A percentile compares a stretch with the other conserved stretches of the same genome.
Conservation (phyloP, 2,888 invertebrate species). For the Idaea biselata region DNA sequence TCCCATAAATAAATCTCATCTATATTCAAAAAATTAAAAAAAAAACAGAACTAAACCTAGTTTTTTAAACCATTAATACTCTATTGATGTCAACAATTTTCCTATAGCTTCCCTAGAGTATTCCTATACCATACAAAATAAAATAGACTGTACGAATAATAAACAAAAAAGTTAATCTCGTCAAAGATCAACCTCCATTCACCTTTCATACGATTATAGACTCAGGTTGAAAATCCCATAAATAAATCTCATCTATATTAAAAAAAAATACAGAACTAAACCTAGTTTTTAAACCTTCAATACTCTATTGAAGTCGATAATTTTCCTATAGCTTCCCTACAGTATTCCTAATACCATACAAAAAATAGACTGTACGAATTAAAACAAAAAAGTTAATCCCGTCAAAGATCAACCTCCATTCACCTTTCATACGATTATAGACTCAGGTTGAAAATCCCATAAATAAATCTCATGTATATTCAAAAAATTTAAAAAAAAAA, state of each 20-base stretch:
- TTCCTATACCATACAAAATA: not conserved
- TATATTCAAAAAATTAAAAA: too few species aligned
- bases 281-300: too few species aligned
- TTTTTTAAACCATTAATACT: too few species aligned
- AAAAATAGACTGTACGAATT: constrained; percentile 2
- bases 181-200: not conserved
- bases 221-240: constrained; percentile 9
- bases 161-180: constrained; percentile 13
- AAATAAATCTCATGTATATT: constrained; percentile 12
- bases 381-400: constrained; percentile 11
- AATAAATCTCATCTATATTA: constrained; percentile 13
- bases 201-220: constrained; percentile 7
- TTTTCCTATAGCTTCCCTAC: too few species aligned
- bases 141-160: constrained; percentile 8
- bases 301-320: too few species aligned
- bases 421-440: constrained; percentile 4
- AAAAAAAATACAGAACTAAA: too few species aligned
- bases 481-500: too few species aligned
- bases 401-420: too few species aligned
- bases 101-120: too few species aligned
- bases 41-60: too few species aligned
- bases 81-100: too few species aligned
- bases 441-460: constrained; percentile 8
- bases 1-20: constrained; percentile 12
- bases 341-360: too few species aligned